A percentile compares a stretch with the other conserved stretches of the same genome.
Evolutionary conservation across 2,888 invertebrate species (phyloP).

Genomic region (Lathronympha strigana): DNA sequence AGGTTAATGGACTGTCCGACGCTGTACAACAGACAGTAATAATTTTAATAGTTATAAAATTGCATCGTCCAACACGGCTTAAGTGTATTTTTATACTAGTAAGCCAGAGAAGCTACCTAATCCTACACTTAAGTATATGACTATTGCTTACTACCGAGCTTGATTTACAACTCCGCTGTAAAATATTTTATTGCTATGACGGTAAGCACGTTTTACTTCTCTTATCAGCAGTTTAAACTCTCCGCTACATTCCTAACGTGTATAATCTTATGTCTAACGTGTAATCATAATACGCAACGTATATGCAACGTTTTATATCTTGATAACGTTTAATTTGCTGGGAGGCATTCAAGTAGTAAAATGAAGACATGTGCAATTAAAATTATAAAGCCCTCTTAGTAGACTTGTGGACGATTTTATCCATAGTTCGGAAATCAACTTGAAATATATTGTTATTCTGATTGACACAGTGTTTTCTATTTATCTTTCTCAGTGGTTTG

Average conservation of each 20-base stretch:
- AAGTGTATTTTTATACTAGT: not conserved
- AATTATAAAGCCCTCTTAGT: not conserved
- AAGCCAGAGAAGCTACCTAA: constrained; percentile 28
- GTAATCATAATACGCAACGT: not conserved
- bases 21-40: not conserved
- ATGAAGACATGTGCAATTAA: not conserved
- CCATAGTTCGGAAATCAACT: no score
- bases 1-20: not conserved
- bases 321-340: not conserved
- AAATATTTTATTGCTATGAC: constrained; percentile 41
- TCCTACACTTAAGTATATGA: constrained; percentile 34
- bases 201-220: constrained; percentile 33
- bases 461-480: no score
- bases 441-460: no score
- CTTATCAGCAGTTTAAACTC: constrained; percentile 29
- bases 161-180: constrained; percentile 38
- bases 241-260: constrained; percentile 27
- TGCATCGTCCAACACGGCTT: constrained; percentile 16
- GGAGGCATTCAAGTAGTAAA: not conserved
- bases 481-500: no score
- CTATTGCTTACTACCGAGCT: constrained; percentile 33
- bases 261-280: not conserved
- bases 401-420: not conserved
- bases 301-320: not conserved
- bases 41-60: not conserved